A percentile compares a stretch with the other conserved stretches of the same genome.
phyloP scores from a whole-genome alignment of 2,888 invertebrate genomes.

The Sclerodermus sp. region DNA sequence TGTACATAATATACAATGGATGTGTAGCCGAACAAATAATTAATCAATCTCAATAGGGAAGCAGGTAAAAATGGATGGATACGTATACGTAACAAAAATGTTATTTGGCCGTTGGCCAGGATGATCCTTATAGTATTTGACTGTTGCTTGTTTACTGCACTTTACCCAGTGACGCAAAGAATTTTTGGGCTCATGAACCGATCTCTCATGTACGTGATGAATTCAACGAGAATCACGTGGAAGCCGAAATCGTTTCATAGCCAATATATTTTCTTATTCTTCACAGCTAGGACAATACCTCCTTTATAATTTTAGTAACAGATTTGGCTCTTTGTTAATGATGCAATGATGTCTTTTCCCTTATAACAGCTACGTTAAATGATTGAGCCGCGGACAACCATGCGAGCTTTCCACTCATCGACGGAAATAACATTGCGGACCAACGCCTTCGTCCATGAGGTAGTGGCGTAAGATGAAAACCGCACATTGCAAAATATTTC shows the following conservation, averaged over 20 bases:
- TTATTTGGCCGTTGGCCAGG: conserved; percentile 29
- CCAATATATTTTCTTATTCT: too few relatives aligned
- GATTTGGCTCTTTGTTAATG: too few relatives aligned
- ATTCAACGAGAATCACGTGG: conserved; percentile 6
- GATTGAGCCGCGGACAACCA: conserved; percentile 2
- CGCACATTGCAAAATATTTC: conserved; percentile 2
- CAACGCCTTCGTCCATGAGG: conserved; percentile 8
- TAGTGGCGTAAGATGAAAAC: conserved; percentile 5
- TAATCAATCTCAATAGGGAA: too few relatives aligned
- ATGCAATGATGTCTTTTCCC: too few relatives aligned
- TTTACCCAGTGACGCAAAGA: conserved; percentile 37
- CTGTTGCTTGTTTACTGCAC: conserved; percentile 43
- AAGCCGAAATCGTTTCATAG: neutral
- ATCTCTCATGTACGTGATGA: conserved; percentile 21
- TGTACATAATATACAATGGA: too few relatives aligned
- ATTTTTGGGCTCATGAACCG: conserved; percentile 29
- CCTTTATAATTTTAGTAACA: too few relatives aligned
- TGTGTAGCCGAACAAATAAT: too few relatives aligned
- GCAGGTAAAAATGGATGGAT: neutral
- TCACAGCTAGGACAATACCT: too few relatives aligned
- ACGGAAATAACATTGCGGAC: conserved; percentile 17
- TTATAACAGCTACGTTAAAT: too few relatives aligned
- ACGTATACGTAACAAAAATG: neutral
- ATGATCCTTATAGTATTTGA: conserved; percentile 18
- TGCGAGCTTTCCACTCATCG: conserved; percentile 22